Conservation (phyloP, 2,113 vertebrate genomes). For the Cisticola juncidis region DNA sequence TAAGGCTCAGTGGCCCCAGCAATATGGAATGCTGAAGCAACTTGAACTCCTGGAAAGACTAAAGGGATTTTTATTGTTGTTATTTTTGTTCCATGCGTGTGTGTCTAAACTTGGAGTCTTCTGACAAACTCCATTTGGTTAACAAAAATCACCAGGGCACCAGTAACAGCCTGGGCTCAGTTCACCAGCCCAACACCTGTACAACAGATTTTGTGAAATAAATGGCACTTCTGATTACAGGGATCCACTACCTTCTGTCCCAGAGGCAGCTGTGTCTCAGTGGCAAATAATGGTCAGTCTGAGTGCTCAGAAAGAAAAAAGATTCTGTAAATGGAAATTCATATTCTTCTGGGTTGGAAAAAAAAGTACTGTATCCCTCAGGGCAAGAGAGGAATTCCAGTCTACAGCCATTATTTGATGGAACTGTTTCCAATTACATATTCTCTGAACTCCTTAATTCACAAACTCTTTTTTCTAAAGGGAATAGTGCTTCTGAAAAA, state of each 20-base stretch:
- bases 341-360: not conserved
- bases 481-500: not conserved
- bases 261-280: not conserved
- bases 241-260: not conserved
- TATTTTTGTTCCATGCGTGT: not conserved
- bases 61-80: not conserved
- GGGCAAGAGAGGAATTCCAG: conserved; percentile 1
- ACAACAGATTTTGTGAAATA: not conserved
- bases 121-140: not conserved
- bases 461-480: not conserved
- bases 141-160: not conserved
- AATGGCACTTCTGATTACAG: not conserved
- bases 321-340: not conserved
- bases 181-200: not conserved
- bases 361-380: not conserved
- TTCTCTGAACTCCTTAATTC: conserved; percentile 17
- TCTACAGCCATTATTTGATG: not conserved
- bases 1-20: not conserved
- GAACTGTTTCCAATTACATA: conserved; percentile 1
- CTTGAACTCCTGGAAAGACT: not conserved
- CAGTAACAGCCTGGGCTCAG: not conserved
- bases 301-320: not conserved
- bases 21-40: not conserved
- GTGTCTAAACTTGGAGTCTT: not conserved
- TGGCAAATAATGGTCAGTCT: not conserved